Evolutionary conservation across 2,797 vertebrate species (phyloP).

Genomic region (Catharus ustulatus): DNA sequence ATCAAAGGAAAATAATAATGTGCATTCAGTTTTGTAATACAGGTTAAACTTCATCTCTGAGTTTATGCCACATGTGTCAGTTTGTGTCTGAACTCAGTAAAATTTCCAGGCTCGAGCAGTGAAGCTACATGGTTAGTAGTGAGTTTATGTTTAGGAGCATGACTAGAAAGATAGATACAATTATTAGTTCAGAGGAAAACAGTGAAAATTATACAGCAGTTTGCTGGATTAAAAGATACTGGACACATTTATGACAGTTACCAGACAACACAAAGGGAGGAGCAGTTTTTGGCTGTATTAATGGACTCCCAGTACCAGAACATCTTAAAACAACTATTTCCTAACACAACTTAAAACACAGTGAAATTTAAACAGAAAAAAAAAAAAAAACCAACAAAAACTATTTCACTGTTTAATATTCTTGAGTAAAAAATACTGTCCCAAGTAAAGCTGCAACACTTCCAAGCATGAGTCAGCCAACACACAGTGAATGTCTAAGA

Average conservation of each 20-base stretch:
- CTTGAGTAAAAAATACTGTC: neutral
- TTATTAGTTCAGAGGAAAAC: neutral
- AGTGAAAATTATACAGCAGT: neutral
- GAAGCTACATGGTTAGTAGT: neutral
- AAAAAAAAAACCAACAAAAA: no score
- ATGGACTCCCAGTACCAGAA: neutral
- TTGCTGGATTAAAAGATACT: neutral
- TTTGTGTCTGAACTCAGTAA: neutral
- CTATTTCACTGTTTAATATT: neutral
- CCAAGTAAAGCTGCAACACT: neutral
- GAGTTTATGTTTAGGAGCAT: neutral
- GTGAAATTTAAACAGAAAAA: no score
- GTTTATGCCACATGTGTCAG: neutral
- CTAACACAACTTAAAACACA: neutral
- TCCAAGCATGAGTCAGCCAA: neutral
- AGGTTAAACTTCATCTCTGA: neutral
- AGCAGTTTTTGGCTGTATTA: neutral
- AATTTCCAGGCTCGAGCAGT: neutral
- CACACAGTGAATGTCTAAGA: neutral
- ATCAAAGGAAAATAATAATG: neutral
- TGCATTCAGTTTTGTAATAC: neutral
- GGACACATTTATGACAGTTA: neutral
- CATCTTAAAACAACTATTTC: neutral
- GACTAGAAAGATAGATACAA: neutral
- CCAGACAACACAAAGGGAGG: neutral